Percentiles rank a stretch among this genome's conserved stretches.
These are phyloP conservation scores for Chelmon rostratus DNA, from an alignment of 2,797 vertebrate species.

Conservation along the genomic window DNA sequence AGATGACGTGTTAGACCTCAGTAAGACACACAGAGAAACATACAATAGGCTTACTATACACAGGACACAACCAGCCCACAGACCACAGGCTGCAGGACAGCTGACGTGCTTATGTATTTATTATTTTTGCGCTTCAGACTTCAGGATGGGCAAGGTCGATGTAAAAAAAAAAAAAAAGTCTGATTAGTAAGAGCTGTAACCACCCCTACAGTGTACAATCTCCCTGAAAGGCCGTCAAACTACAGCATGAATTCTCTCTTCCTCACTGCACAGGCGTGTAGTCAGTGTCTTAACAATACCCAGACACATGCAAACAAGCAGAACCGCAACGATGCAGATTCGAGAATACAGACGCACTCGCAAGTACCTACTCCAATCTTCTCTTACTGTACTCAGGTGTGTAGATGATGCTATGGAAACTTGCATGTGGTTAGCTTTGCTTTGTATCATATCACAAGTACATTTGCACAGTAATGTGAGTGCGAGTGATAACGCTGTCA, in stretches of 20 bases:
- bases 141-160: background rate
- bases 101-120: background rate
- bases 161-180: background rate
- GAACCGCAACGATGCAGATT: slow-evolving; percentile 26
- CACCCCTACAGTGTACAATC: background rate
- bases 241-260: background rate
- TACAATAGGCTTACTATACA: background rate
- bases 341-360: background rate
- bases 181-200: background rate
- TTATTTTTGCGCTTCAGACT: background rate
- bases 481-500: background rate
- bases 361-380: background rate
- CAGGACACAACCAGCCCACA: background rate
- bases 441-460: slow-evolving; percentile 30
- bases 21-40: slow-evolving; percentile 79
- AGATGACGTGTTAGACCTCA: slow-evolving; percentile 97
- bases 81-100: background rate
- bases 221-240: background rate
- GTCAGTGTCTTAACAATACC: slow-evolving; percentile 1
- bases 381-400: slow-evolving; percentile 41
- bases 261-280: background rate
- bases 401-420: slow-evolving; percentile 49
- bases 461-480: slow-evolving; percentile 31
- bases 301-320: background rate
- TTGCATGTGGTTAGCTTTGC: slow-evolving; percentile 39